Evolutionary conservation across 2,113 vertebrate genomes (phyloP).

Genomic region (Leucoraja erinaceus): DNA sequence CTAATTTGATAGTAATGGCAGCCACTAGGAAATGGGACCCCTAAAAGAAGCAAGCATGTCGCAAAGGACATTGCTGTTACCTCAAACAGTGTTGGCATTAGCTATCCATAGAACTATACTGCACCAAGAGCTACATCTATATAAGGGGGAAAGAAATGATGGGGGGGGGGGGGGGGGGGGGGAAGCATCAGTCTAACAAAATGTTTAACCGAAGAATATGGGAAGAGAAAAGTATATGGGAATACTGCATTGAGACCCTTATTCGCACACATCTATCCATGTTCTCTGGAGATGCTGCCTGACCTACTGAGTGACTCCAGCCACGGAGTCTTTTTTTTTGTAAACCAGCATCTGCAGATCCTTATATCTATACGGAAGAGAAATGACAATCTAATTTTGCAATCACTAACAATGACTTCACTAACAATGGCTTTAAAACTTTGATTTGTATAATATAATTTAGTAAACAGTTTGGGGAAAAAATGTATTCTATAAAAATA

Average conservation of each 20-base stretch:
- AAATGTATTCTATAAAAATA: too few species aligned
- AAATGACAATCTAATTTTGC: too few species aligned
- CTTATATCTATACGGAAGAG: too few species aligned
- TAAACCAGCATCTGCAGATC: too few species aligned
- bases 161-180: background rate
- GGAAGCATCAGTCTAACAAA: background rate
- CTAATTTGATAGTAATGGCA: background rate
- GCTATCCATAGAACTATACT: background rate
- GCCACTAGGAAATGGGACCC: background rate
- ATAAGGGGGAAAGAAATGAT: background rate
- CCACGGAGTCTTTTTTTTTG: too few species aligned
- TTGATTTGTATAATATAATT: too few species aligned
- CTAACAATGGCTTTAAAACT: background rate
- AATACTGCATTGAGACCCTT: too few species aligned
- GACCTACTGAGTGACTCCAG: too few species aligned
- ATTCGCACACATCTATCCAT: too few species aligned
- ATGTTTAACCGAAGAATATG: background rate
- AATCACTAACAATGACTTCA: background rate
- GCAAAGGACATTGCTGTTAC: background rate
- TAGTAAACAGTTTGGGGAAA: too few species aligned
- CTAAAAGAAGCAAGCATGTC: background rate
- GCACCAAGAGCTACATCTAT: background rate
- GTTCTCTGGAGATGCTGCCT: too few species aligned
- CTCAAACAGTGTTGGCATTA: background rate
- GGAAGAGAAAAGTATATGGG: background rate